Evolutionary conservation across 2,888 invertebrate species (phyloP).

Genomic region (Diadromus collaris): DNA sequence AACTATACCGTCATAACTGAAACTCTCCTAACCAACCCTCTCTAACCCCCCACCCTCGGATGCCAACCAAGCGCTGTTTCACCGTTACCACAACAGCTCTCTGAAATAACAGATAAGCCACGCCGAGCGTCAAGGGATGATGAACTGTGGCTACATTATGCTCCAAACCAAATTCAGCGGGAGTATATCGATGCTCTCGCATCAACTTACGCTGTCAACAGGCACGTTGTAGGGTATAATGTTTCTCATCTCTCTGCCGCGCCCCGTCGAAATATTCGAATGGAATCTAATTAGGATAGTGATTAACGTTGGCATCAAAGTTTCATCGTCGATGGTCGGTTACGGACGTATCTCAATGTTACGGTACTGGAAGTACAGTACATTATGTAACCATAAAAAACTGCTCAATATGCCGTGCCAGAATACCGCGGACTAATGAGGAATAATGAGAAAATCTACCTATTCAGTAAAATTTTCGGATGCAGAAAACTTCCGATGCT

Average conservation of each 20-base stretch:
- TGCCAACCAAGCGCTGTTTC: conserved; percentile 14
- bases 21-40: conserved; percentile 4
- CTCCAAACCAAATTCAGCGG: conserved; percentile 62
- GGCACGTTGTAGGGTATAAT: conserved; percentile 5
- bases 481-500: neutral
- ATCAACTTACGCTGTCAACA: conserved; percentile 21
- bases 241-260: neutral
- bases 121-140: conserved; percentile 56
- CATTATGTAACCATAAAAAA: too few species aligned
- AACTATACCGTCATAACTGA: conserved; percentile 36
- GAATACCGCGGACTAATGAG: too few species aligned
- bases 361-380: neutral
- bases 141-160: conserved; percentile 65
- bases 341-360: neutral
- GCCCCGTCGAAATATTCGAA: neutral
- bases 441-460: neutral
- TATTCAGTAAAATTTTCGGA: too few species aligned
- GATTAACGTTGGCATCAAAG: neutral
- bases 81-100: conserved; percentile 49
- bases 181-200: conserved; percentile 9
- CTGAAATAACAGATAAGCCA: conserved; percentile 73
- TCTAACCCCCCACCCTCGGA: neutral
- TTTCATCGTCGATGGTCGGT: neutral
- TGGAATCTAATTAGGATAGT: neutral
- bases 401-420: too few species aligned